A percentile compares a stretch with the other conserved stretches of the same genome.
These are phyloP conservation scores for Drosophila novamexicana DNA, from an alignment of 1,140 invertebrate species.

Conservation along the genomic window DNA sequence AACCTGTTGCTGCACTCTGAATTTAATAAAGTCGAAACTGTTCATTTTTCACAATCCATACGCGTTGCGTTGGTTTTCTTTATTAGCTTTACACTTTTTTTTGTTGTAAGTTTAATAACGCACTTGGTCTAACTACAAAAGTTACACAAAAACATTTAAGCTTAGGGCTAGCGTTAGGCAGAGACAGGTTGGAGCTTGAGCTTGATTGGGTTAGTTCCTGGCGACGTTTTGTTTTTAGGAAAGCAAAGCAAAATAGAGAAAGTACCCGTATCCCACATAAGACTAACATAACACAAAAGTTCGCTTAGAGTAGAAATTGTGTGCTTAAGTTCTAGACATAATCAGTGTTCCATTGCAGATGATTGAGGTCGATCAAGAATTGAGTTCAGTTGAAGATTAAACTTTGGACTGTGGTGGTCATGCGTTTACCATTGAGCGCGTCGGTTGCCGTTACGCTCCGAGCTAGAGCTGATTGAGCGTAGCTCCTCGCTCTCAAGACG, in stretches of 20 bases:
- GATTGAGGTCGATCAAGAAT: slow-evolving; percentile 41
- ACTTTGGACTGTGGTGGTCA: background rate
- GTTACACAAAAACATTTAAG: slow-evolving; percentile 63
- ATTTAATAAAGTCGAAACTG: slow-evolving; percentile 5
- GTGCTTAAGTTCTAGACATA: slow-evolving; percentile 41
- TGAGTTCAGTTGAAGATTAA: slow-evolving; percentile 64
- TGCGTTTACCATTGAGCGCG: slow-evolving; percentile 47
- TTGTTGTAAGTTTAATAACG: slow-evolving; percentile 58
- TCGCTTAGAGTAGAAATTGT: slow-evolving; percentile 29
- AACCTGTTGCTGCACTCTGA: slow-evolving; percentile 56
- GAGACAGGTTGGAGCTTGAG: slow-evolving; percentile 24
- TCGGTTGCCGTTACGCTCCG: slow-evolving; percentile 34
- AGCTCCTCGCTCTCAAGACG: slow-evolving; percentile 46
- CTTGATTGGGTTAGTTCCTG: slow-evolving; percentile 53
- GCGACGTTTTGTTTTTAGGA: slow-evolving; percentile 17
- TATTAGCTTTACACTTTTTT: slow-evolving; percentile 37
- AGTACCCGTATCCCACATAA: slow-evolving; percentile 59
- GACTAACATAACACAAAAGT: slow-evolving; percentile 54
- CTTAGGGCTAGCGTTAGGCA: slow-evolving; percentile 58
- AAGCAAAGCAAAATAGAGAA: slow-evolving; percentile 22
- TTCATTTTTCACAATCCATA: slow-evolving; percentile 3
- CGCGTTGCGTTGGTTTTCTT: slow-evolving; percentile 11
- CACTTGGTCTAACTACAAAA: slow-evolving; percentile 65
- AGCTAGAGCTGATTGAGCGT: slow-evolving; percentile 38
- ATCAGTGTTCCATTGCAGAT: slow-evolving; percentile 60